phyloP scores from a whole-genome alignment of 2,113 vertebrate genomes.

The Noctilio leporinus region DNA sequence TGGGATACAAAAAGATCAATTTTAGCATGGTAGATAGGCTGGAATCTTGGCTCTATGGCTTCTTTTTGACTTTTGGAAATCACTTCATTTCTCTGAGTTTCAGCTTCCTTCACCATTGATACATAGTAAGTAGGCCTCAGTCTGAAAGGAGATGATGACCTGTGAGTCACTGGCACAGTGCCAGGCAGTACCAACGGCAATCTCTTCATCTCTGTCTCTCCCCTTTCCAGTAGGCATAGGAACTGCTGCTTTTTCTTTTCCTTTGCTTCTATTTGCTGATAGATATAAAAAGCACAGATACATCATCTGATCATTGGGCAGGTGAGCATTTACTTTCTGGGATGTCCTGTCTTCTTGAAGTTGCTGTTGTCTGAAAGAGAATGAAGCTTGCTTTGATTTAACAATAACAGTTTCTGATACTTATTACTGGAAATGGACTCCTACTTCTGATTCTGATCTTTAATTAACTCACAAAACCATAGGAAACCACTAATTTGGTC shows the following conservation, averaged over 20 bases:
- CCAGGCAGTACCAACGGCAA: neutral
- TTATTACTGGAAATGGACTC: neutral
- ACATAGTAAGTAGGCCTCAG: neutral
- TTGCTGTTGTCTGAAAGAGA: neutral
- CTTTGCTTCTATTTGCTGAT: neutral
- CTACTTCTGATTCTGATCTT: neutral
- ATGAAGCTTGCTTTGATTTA: neutral
- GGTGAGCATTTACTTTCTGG: neutral
- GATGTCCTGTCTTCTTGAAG: neutral
- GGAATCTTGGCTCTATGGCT: neutral
- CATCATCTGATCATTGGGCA: neutral
- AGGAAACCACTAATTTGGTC: neutral
- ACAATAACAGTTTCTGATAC: neutral
- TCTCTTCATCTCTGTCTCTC: neutral
- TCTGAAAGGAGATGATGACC: neutral
- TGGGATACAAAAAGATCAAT: neutral
- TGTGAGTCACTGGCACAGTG: neutral
- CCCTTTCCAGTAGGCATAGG: neutral
- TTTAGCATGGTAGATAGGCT: neutral
- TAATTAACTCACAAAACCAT: constrained; percentile 10
- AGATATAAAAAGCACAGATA: neutral
- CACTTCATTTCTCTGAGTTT: neutral
- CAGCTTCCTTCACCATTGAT: neutral
- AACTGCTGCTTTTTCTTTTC: neutral
- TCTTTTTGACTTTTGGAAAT: neutral